Percentiles rank a stretch among this genome's conserved stretches.
Conservation (phyloP, 1,140 invertebrate species). For the Pectinophora gossypiella region DNA sequence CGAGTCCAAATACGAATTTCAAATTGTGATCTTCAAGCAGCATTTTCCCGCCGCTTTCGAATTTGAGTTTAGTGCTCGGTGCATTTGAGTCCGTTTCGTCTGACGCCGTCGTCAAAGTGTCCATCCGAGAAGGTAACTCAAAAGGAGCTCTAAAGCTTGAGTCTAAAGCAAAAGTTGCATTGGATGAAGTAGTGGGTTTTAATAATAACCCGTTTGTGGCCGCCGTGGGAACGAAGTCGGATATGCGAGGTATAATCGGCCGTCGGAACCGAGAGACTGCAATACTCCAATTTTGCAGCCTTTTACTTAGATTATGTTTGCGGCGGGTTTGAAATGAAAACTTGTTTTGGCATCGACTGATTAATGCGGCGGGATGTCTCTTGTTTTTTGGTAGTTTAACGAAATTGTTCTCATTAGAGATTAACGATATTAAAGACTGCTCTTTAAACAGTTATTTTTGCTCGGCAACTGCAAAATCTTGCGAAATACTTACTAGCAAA, state of each 20-base stretch:
- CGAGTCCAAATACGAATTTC: constrained; percentile 68
- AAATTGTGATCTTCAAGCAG: constrained; percentile 58
- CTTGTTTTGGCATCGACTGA: constrained; percentile 35
- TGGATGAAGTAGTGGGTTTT: constrained; percentile 47
- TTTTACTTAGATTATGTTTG: constrained; percentile 69
- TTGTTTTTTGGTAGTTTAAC: constrained; percentile 13
- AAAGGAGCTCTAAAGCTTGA: constrained; percentile 29
- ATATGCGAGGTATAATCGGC: constrained; percentile 70
- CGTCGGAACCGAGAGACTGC: constrained; percentile 62
- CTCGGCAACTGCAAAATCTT: too few relatives aligned
- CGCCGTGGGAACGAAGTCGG: constrained; percentile 69
- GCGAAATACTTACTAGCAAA: too few relatives aligned
- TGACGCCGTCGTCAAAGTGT: constrained; percentile 27
- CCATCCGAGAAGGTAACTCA: constrained; percentile 18
- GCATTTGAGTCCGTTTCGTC: constrained; percentile 39
- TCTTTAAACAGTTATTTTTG: too few relatives aligned
- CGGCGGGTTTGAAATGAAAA: constrained; percentile 38
- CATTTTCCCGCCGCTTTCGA: constrained; percentile 24
- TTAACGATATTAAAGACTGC: not conserved
- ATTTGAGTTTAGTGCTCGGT: constrained; percentile 40
- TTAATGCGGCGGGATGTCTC: constrained; percentile 12
- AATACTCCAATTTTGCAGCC: constrained; percentile 72
- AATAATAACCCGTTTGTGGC: constrained; percentile 72
- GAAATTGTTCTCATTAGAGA: constrained; percentile 12
- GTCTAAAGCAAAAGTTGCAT: constrained; percentile 31